Evolutionary conservation across 2,113 vertebrate species (phyloP), one percentile per base, ranked within the genome.

Genomic region (Notiomystis cincta): DNA sequence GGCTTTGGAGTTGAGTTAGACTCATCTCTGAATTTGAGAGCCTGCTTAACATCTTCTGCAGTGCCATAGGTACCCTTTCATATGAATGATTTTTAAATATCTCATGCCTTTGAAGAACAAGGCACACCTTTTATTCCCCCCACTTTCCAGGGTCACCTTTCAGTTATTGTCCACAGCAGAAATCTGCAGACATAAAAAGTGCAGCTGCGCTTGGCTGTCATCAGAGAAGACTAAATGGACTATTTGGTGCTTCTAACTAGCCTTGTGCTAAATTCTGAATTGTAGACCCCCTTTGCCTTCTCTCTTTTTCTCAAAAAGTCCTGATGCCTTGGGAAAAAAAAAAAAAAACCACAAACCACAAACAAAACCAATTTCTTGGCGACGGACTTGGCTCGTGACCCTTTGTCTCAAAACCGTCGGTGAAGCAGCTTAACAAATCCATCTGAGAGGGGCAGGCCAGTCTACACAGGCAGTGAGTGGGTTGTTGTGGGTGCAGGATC

Each of bases 361-460:
- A n/a, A n/a, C n/a, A n/a, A n/a, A 31, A 10, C 3, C 18, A 35
- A 35, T 38, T 83, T 4, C 22, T 37, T 67, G 14, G 57, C 0
- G 0, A 28, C 15, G 58, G 86, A 51, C 84, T 61, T 27, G 80
- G 77, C 76, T 90, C 13, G 40, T 69, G 69, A 25, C 78, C 95
- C 86, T 88, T 88, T 10, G 37, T 64, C 81, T 50, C 48, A 56
- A 83, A 13, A 84, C 8, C 70, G 10, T 57, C 23, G 77, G 84
- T 89, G 88, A 92, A 97, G 95, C 96, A 97, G 93, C 94, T 97
- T 97, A 56, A 93, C 60, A 87, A 95, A 89, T 80, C n/a, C 44
- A 19, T 70, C 75, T 6, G 56, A 69, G 88, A 76, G 87, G 81
- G 93, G 87, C 94, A 95, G 94, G 71, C 66, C 72, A 91, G 84